These are phyloP conservation scores for Pristionchus fissidentatus DNA, from an alignment of 2,888 invertebrate genomes.

Conservation along the genomic window DNA sequence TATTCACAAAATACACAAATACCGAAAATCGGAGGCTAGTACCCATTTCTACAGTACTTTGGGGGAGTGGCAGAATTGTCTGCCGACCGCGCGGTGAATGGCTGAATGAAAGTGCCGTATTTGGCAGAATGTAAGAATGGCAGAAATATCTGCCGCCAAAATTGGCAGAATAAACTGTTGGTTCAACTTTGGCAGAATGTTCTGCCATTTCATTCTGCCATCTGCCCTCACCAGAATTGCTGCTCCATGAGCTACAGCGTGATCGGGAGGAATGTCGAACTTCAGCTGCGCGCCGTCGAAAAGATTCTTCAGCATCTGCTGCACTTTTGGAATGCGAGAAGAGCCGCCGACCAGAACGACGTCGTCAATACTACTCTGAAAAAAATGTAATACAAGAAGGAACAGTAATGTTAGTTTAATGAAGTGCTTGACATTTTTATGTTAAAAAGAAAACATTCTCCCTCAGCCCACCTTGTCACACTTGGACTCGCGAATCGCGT, in stretches of 20 bases:
- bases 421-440: not conserved
- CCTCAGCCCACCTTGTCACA: not conserved
- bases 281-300: not conserved
- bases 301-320: not conserved
- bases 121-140: not conserved
- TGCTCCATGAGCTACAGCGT: constrained; percentile 21
- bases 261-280: constrained; percentile 38
- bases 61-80: too few species aligned
- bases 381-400: not conserved
- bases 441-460: not conserved
- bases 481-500: not conserved
- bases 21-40: too few species aligned
- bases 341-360: constrained; percentile 29
- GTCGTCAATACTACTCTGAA: constrained; percentile 11
- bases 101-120: too few species aligned
- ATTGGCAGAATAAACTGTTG: not conserved
- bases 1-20: too few species aligned
- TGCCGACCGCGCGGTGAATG: too few species aligned
- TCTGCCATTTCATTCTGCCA: not conserved
- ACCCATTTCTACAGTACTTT: too few species aligned
- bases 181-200: too few species aligned
- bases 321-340: constrained; percentile 2
- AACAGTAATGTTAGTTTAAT: not conserved
- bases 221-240: not conserved
- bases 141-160: too few species aligned